Base-by-base conservation (phyloP, 2,113 vertebrate species). In the Gallinago paraguaiae region DNA sequence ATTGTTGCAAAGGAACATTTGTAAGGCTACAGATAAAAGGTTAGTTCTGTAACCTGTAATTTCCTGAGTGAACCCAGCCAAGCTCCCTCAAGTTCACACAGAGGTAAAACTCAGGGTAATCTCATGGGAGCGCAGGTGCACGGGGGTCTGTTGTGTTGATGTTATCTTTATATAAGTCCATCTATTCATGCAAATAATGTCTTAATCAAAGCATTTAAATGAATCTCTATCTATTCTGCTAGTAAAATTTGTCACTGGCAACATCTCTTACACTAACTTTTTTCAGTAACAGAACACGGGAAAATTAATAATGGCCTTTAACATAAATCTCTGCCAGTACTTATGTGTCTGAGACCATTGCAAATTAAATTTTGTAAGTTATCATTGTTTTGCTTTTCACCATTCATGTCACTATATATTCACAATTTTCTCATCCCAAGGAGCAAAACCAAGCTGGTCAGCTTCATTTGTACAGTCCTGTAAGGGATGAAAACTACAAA, bases 291-390 rank as follows among this genome's bases (percentile, higher is more conserved):
- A 56, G 54, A 48, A 88, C 61, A 70, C 17, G 53, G 25, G 60
- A 53, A 90, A 74, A 94, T 94, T 88, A 92, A 86, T 39, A 83
- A 37, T 6, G n/a, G 71, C 92, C 43, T 86, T 96, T 68, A 86
- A 81, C 45, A 54, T 57, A 86, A 28, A 82, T 33, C 61, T 89
- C 56, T 43, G 57, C 18, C 61, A 84, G 60, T 53, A 86, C n/a
- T 63, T 64, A 54, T 13, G 61, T 61, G 74, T 25, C 50, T 57
- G 45, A 93, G 83, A 93, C 37, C 65, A 88, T 45, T 9, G 27
- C 57, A 93, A 89, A 96, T 93, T 86, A 93, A 74, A 94, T 82
- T 88, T 65, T 41, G 53, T 61, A 79, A 82, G 75, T 91, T 65
- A 85, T 57, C 70, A 68, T 64, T 65, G 61, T 48, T 90, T 68